phyloP scores from a whole-genome alignment of 1,140 invertebrate species.

The Cydia splendana region DNA sequence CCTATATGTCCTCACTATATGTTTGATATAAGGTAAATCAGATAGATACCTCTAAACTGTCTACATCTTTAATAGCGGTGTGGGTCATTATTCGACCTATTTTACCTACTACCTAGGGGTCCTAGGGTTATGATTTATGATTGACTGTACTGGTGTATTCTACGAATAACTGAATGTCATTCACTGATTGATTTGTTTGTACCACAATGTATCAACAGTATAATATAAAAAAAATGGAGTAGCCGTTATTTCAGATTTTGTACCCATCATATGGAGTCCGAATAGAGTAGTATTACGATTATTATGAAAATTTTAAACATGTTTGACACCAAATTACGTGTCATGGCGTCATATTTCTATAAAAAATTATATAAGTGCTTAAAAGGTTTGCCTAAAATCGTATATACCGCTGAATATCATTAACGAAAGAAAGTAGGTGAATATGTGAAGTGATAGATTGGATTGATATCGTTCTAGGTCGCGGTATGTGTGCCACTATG shows the following conservation, averaged over 20 bases:
- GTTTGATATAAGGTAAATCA: too few relatives aligned
- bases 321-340: background rate
- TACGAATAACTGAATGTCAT: too few relatives aligned
- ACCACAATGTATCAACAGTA: constrained; percentile 10
- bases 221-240: background rate
- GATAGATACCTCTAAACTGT: too few relatives aligned
- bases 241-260: background rate
- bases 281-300: too few relatives aligned
- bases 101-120: too few relatives aligned
- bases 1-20: too few relatives aligned
- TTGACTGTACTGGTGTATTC: too few relatives aligned
- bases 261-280: background rate
- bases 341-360: background rate
- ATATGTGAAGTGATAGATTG: constrained; percentile 46
- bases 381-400: constrained; percentile 43
- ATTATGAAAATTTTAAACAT: background rate
- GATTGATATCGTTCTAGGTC: constrained; percentile 51
- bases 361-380: constrained; percentile 4
- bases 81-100: too few relatives aligned
- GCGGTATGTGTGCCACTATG: constrained; percentile 33
- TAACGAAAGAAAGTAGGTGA: constrained; percentile 57
- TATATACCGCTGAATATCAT: constrained; percentile 51
- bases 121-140: too few relatives aligned
- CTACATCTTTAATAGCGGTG: too few relatives aligned
- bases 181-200: constrained; percentile 6